Percentiles rank a stretch among this genome's conserved stretches.
Conservation (phyloP, 2,888 invertebrate species). For the Tachina lurida region DNA sequence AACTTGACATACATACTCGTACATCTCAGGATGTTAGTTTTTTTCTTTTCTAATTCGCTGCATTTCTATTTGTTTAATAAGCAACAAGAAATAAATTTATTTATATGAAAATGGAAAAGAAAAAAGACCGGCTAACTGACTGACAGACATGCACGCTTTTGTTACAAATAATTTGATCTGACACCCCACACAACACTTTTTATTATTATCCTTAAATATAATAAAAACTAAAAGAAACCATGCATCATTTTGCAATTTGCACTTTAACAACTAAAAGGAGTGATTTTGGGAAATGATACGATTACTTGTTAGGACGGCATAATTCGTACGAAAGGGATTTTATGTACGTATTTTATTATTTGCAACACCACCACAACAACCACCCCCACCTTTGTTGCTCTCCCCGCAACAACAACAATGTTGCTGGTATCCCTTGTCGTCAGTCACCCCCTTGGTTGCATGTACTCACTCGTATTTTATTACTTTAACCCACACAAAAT, state of each 20-base stretch:
- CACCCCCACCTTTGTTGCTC: neutral
- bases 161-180: conserved; percentile 49
- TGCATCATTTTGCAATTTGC: conserved; percentile 80
- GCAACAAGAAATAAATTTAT: conserved; percentile 55
- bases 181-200: neutral
- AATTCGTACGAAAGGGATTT: conserved; percentile 18
- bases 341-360: neutral
- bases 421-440: neutral
- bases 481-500: conserved; percentile 34
- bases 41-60: conserved; percentile 34
- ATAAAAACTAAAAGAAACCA: conserved; percentile 27
- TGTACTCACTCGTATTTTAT: conserved; percentile 15
- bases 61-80: conserved; percentile 56
- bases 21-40: neutral
- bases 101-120: conserved; percentile 15
- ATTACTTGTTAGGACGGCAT: conserved; percentile 7
- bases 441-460: conserved; percentile 23
- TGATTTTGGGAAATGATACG: conserved; percentile 47
- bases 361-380: neutral
- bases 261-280: conserved; percentile 77
- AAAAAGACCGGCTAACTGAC: neutral
- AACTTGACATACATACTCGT: neutral
- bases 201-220: conserved; percentile 13
- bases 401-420: neutral
- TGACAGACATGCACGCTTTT: conserved; percentile 35